A percentile compares a stretch with the other conserved stretches of the same genome.
Conservation (phyloP, 2,888 invertebrate species). For the Zygothrica quintamaculata region DNA sequence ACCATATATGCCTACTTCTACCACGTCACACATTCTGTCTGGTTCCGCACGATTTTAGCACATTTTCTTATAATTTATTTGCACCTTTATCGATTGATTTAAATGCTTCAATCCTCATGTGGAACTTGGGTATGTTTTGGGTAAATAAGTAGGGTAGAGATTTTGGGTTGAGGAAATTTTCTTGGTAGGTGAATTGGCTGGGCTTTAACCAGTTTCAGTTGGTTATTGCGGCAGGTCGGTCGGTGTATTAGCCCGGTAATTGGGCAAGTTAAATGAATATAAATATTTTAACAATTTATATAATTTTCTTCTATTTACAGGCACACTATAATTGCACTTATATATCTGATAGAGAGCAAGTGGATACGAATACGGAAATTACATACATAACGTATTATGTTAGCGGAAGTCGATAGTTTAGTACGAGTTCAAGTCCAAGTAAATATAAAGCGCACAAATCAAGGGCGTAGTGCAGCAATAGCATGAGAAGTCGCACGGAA, state of each 20-base stretch:
- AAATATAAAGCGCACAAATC: slow-evolving; percentile 47
- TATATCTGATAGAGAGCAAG: slow-evolving; percentile 19
- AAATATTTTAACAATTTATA: slow-evolving; percentile 26
- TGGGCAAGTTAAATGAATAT: slow-evolving; percentile 2
- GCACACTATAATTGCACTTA: slow-evolving; percentile 29
- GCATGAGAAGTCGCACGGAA: slow-evolving; percentile 63
- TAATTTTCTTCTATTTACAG: slow-evolving; percentile 52
- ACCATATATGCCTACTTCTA: slow-evolving; percentile 14
- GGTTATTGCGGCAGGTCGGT: slow-evolving; percentile 83
- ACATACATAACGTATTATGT: slow-evolving; percentile 54
- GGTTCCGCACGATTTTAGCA: slow-evolving; percentile 61
- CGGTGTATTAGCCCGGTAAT: slow-evolving; percentile 31
- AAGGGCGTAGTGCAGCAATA: slow-evolving; percentile 33
- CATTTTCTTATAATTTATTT: slow-evolving; percentile 46
- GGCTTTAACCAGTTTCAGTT: slow-evolving; percentile 77
- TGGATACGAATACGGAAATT: not conserved
- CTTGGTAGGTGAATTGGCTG: slow-evolving; percentile 39
- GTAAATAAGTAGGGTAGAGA: slow-evolving; percentile 11
- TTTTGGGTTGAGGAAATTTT: slow-evolving; percentile 38
- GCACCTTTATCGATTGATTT: slow-evolving; percentile 25
- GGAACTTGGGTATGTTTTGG: not conserved
- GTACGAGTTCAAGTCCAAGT: slow-evolving; percentile 37
- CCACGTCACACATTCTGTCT: slow-evolving; percentile 8
- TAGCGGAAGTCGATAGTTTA: slow-evolving; percentile 49
- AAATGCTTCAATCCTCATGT: not conserved